phyloP scores from a whole-genome alignment of 2,113 vertebrate genomes.

The Scophthalmus maximus region DNA sequence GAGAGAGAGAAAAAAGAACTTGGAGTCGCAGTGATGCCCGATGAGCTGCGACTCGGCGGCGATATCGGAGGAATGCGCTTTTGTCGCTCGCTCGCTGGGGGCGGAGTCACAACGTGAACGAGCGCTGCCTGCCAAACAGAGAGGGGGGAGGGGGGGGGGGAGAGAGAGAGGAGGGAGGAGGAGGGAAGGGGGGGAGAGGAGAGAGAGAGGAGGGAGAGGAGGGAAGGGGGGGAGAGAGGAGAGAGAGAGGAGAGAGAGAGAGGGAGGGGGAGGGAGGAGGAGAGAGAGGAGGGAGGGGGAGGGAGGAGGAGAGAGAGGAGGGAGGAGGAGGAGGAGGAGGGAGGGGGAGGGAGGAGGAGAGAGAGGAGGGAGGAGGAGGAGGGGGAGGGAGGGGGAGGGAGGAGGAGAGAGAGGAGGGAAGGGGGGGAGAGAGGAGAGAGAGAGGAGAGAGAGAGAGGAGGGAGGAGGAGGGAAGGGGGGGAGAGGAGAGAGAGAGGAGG shows the following conservation, averaged over 20 bases:
- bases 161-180: slow-evolving; percentile 60
- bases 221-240: too few relatives aligned
- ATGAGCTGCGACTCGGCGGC: slow-evolving; percentile 59
- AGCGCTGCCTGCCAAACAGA: slow-evolving; percentile 80
- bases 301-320: slow-evolving; percentile 58
- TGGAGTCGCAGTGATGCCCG: slow-evolving; percentile 54
- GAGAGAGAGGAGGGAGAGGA: slow-evolving; percentile 51
- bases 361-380: slow-evolving; percentile 64
- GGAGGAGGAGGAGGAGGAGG: slow-evolving; percentile 62
- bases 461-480: slow-evolving; percentile 63
- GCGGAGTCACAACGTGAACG: slow-evolving; percentile 78
- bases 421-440: slow-evolving; percentile 68
- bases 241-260: slow-evolving; percentile 61
- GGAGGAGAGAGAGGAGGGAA: slow-evolving; percentile 52
- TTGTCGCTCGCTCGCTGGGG: slow-evolving; percentile 73
- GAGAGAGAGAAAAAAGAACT: slow-evolving; percentile 28
- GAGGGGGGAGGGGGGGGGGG: slow-evolving; percentile 63
- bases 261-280: slow-evolving; percentile 60
- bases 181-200: slow-evolving; percentile 57
- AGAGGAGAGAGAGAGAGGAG: slow-evolving; percentile 60
- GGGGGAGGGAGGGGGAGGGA: slow-evolving; percentile 59
- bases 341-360: slow-evolving; percentile 59
- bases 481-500: slow-evolving; percentile 51
- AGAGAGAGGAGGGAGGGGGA: slow-evolving; percentile 62
- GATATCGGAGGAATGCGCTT: slow-evolving; percentile 75